phyloP scores from a whole-genome alignment of 2,888 invertebrate species.

The Ypsolopha scabrella region DNA sequence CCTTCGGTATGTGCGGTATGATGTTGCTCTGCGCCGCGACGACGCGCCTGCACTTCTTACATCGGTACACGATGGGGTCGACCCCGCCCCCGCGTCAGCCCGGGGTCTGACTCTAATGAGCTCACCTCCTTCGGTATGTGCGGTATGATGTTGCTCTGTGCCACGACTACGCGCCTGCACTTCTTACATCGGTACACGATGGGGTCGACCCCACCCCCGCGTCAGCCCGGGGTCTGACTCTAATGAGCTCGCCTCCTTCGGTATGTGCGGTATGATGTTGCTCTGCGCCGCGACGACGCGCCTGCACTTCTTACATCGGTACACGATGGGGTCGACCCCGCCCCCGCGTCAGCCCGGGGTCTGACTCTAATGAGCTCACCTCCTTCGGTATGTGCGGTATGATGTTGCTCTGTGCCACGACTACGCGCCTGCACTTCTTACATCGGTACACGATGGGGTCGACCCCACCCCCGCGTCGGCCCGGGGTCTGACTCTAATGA shows the following conservation, averaged over 20 bases:
- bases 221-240: constrained; percentile 82
- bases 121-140: constrained; percentile 65
- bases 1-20: constrained; percentile 74
- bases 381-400: constrained; percentile 74
- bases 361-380: constrained; percentile 54
- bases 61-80: constrained; percentile 86
- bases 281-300: constrained; percentile 85
- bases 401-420: constrained; percentile 85
- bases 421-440: constrained; percentile 81
- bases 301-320: constrained; percentile 85
- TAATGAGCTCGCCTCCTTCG: constrained; percentile 23
- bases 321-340: constrained; percentile 86
- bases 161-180: constrained; percentile 86
- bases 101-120: constrained; percentile 76
- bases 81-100: constrained; percentile 79
- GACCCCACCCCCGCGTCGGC: constrained; percentile 77
- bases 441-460: constrained; percentile 89
- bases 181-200: constrained; percentile 86
- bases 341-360: constrained; percentile 80
- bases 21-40: constrained; percentile 86
- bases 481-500: constrained; percentile 77
- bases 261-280: constrained; percentile 81
- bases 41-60: constrained; percentile 83
- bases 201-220: constrained; percentile 82
- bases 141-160: constrained; percentile 81